Conservation (phyloP, 2,113 vertebrate species). For the Silurus glanis region DNA sequence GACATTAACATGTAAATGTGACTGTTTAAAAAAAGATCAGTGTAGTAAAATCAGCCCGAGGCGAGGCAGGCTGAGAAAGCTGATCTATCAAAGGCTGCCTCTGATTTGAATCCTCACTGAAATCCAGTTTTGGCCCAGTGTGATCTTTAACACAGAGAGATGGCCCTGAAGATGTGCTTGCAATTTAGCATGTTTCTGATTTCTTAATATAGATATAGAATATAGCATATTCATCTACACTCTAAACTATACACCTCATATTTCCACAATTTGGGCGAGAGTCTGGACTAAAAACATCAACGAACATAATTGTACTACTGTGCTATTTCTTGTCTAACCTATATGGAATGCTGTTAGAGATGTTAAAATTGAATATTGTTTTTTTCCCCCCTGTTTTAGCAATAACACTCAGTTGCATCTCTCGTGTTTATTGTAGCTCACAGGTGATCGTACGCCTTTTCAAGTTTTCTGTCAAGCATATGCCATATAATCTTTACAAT, state of each 20-base stretch:
- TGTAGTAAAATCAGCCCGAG: conserved; percentile 67
- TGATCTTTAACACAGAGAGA: conserved; percentile 44
- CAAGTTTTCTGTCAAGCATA: background rate
- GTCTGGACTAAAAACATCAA: conserved; percentile 2
- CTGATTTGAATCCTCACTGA: conserved; percentile 71
- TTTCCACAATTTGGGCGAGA: background rate
- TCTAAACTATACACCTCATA: background rate
- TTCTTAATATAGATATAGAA: conserved; percentile 16
- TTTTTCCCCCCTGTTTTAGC: background rate
- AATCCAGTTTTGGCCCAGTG: conserved; percentile 53
- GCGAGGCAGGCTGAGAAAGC: conserved; percentile 67
- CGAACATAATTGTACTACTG: background rate
- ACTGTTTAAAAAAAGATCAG: conserved; percentile 62
- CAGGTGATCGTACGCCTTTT: background rate
- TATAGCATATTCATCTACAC: conserved; percentile 10
- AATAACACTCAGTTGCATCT: background rate
- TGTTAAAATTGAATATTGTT: background rate
- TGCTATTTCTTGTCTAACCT: background rate
- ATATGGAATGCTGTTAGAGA: background rate
- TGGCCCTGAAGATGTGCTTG: conserved; percentile 42
- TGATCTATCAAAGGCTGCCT: conserved; percentile 72
- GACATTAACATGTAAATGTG: conserved; percentile 70
- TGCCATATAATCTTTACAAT: background rate
- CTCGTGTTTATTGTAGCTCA: background rate
- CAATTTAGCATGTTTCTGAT: conserved; percentile 42